Evolutionary conservation across 2,113 vertebrate genomes (phyloP).

Genomic region (Parus major): DNA sequence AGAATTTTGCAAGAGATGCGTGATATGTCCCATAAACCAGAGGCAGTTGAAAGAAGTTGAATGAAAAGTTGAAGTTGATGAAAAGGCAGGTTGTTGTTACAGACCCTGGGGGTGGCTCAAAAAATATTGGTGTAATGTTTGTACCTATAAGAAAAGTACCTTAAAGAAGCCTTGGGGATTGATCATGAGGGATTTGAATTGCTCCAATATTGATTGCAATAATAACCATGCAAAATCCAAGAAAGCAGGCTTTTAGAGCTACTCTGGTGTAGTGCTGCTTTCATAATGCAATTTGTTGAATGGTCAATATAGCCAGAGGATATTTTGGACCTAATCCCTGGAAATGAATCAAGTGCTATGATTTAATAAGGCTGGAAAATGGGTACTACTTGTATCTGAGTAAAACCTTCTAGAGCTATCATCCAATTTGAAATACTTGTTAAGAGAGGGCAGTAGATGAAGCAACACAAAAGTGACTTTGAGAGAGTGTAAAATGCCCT

Average conservation of each 20-base stretch:
- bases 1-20: not conserved
- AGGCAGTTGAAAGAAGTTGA: not conserved
- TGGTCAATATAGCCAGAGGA: conserved; percentile 55
- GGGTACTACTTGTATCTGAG: not conserved
- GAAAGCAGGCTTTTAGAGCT: conserved; percentile 22
- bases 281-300: conserved; percentile 58
- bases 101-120: not conserved
- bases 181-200: conserved; percentile 29
- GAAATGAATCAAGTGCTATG: conserved; percentile 53
- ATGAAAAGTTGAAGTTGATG: not conserved
- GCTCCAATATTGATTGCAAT: conserved; percentile 15
- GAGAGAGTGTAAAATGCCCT: conserved; percentile 16
- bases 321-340: conserved; percentile 45
- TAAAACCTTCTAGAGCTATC: conserved; percentile 29
- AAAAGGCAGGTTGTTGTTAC: not conserved
- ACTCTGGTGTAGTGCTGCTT: not conserved
- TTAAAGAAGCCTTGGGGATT: conserved; percentile 1
- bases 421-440: conserved; percentile 61
- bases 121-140: conserved; percentile 14
- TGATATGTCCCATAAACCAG: not conserved
- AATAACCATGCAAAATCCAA: conserved; percentile 24
- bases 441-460: conserved; percentile 42
- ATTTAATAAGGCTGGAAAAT: conserved; percentile 61
- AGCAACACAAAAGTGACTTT: conserved; percentile 29
- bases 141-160: not conserved